Conservation (phyloP, 2,797 vertebrate genomes). For the Urocyon cinereoargenteus region DNA sequence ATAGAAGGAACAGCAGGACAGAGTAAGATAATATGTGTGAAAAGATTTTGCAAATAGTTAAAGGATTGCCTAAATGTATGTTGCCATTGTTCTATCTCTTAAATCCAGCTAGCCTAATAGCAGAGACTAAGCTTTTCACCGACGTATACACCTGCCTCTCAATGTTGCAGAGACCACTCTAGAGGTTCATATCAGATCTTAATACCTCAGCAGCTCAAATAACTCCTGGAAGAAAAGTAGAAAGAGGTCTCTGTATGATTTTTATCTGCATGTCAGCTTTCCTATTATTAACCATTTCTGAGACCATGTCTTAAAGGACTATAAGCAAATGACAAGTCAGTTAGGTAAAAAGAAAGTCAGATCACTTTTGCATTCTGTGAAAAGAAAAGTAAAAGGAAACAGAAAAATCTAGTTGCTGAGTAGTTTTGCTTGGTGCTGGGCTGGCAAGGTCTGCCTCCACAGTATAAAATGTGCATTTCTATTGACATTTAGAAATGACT, state of each 20-base stretch:
- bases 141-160: not conserved
- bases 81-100: not conserved
- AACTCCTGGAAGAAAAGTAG: not conserved
- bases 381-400: not conserved
- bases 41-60: not conserved
- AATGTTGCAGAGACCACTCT: not conserved
- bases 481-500: conserved; percentile 74
- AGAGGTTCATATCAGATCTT: not conserved
- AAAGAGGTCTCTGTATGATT: not conserved
- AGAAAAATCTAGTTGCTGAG: not conserved
- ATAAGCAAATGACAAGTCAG: not conserved
- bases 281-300: not conserved
- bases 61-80: not conserved
- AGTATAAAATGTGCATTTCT: not conserved
- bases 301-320: not conserved
- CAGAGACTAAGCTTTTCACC: not conserved
- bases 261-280: not conserved
- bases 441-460: not conserved
- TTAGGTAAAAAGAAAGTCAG: not conserved
- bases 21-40: not conserved
- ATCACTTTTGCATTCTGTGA: not conserved
- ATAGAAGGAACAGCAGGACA: not conserved
- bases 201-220: not conserved
- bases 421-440: not conserved
- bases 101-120: not conserved